These are phyloP conservation scores for Rhagoletis zephyria DNA, from an alignment of 1,140 invertebrate species.

Conservation along the genomic window DNA sequence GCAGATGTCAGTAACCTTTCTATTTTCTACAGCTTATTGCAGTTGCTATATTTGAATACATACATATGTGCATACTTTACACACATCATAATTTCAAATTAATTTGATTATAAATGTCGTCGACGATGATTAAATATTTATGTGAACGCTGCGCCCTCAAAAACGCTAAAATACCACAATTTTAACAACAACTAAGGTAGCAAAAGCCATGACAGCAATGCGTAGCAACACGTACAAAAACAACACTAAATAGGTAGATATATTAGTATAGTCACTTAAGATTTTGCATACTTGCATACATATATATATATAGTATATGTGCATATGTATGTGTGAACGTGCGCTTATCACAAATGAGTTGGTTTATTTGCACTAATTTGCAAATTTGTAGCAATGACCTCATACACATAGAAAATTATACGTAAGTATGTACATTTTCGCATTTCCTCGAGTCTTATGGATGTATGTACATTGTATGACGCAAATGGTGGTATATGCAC, in stretches of 20 bases:
- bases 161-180: background rate
- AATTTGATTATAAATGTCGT: constrained; percentile 38
- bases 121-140: constrained; percentile 46
- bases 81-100: constrained; percentile 28
- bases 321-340: background rate
- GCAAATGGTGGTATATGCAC: too few relatives aligned
- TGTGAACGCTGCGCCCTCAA: constrained; percentile 8
- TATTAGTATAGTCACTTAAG: background rate
- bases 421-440: too few relatives aligned
- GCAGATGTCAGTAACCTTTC: background rate
- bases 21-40: background rate
- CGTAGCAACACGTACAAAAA: background rate
- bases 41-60: background rate
- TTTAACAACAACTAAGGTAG: background rate
- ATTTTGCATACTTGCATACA: background rate
- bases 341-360: background rate
- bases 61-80: background rate
- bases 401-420: background rate
- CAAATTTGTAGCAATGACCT: constrained; percentile 39
- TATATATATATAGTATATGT: background rate
- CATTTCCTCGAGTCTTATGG: too few relatives aligned
- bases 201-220: background rate
- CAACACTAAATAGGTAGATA: too few relatives aligned
- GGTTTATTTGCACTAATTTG: background rate
- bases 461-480: background rate